Percentiles rank a stretch among this genome's conserved stretches.
These are phyloP conservation scores for Eledone cirrhosa DNA, from an alignment of 2,888 invertebrate genomes.

Conservation along the genomic window DNA sequence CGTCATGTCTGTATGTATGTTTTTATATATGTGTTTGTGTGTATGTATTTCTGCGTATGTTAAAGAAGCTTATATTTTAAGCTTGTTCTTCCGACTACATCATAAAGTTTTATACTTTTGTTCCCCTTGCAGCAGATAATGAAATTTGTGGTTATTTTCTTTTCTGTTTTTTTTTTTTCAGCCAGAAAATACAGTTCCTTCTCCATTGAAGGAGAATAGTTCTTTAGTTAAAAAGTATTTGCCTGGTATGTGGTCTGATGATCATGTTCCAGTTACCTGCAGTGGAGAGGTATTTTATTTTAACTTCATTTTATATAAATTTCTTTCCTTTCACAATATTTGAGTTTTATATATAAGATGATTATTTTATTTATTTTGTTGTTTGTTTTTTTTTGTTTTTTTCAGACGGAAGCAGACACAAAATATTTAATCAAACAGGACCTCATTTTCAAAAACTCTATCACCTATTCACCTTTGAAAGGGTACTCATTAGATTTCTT, in stretches of 20 bases:
- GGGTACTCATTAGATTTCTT: constrained; percentile 17
- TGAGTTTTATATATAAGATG: too few species aligned
- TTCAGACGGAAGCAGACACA: constrained; percentile 1
- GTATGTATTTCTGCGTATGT: too few species aligned
- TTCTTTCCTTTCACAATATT: too few species aligned
- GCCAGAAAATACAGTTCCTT: constrained; percentile 16
- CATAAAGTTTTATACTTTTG: too few species aligned
- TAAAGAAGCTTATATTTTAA: too few species aligned
- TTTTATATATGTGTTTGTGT: too few species aligned
- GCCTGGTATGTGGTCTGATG: constrained; percentile 3
- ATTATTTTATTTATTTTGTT: too few species aligned
- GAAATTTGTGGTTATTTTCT: too few species aligned
- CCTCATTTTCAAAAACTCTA: background rate
- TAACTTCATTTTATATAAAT: background rate
- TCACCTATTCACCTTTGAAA: background rate
- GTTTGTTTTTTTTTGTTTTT: background rate
- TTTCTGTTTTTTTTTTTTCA: constrained; percentile 9
- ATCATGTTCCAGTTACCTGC: constrained; percentile 22
- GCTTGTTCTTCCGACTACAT: too few species aligned
- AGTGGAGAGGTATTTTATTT: background rate
- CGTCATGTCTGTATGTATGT: too few species aligned
- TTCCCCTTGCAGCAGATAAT: too few species aligned
- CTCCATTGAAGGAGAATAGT: background rate
- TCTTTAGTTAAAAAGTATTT: constrained; percentile 13
- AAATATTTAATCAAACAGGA: constrained; percentile 4